Evolutionary conservation across 2,113 vertebrate species (phyloP).

Genomic region (Mesoclemmys tuberculata): DNA sequence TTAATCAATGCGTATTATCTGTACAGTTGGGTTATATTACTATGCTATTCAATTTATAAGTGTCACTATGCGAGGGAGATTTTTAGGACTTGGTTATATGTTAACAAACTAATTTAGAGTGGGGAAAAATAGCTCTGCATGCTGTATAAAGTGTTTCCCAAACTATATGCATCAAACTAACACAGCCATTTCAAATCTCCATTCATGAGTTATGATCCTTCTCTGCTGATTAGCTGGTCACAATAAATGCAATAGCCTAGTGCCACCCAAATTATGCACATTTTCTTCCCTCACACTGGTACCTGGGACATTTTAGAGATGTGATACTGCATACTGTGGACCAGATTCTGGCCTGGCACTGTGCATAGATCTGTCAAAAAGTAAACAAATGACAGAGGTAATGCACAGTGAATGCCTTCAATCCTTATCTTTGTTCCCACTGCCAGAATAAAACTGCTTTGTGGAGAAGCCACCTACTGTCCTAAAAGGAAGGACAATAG

Average conservation of each 20-base stretch:
- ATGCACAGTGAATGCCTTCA: too few species aligned
- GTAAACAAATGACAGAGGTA: neutral
- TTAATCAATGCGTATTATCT: rapidly evolving
- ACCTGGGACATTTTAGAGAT: neutral
- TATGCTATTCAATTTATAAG: neutral
- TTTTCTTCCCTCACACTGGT: neutral
- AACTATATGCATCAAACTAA: neutral
- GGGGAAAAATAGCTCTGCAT: neutral
- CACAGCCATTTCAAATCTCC: neutral
- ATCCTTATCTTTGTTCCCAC: neutral
- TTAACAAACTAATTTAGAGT: neutral
- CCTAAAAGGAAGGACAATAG: neutral
- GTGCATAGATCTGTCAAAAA: neutral
- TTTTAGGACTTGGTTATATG: neutral
- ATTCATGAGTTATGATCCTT: neutral
- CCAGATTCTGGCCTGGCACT: neutral
- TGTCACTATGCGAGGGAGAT: neutral
- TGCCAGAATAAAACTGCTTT: neutral
- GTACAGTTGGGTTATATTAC: neutral
- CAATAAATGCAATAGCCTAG: neutral
- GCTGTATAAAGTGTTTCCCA: neutral
- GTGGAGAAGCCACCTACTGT: neutral
- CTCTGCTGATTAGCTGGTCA: neutral
- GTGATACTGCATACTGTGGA: neutral
- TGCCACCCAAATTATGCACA: neutral